A percentile compares a stretch with the other conserved stretches of the same genome.
These are phyloP conservation scores for Invenusta paracnida DNA, from an alignment of 2,888 invertebrate genomes.

Conservation along the genomic window DNA sequence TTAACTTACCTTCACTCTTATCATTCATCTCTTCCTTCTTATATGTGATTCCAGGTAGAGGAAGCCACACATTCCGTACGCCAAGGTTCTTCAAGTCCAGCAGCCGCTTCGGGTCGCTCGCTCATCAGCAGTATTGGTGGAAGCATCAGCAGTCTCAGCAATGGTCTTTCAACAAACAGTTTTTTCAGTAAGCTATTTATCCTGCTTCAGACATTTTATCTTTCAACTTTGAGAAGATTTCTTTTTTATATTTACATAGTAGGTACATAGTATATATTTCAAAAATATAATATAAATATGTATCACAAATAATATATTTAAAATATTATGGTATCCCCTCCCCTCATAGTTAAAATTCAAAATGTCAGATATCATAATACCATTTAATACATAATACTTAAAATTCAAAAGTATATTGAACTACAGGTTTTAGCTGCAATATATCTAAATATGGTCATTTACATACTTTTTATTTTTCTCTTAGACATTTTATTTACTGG, in stretches of 20 bases:
- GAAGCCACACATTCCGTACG: slow-evolving; percentile 55
- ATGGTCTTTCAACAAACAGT: slow-evolving; percentile 35
- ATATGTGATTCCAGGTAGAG: slow-evolving; percentile 48
- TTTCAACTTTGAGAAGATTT: not conserved
- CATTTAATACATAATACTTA: no score
- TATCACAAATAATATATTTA: not conserved
- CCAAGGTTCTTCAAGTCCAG: slow-evolving; percentile 48
- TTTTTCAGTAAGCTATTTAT: slow-evolving; percentile 14
- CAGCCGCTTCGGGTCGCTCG: slow-evolving; percentile 45
- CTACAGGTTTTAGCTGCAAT: no score
- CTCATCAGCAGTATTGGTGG: slow-evolving; percentile 51
- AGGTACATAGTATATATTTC: not conserved
- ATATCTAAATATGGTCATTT: no score
- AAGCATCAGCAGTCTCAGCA: slow-evolving; percentile 38
- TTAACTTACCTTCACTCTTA: no score
- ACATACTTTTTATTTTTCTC: no score
- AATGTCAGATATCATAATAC: no score
- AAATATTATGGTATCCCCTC: no score
- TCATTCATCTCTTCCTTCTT: not conserved
- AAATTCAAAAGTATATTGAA: no score
- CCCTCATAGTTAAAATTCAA: no score
- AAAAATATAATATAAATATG: not conserved
- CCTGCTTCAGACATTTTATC: not conserved
- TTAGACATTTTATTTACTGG: no score
- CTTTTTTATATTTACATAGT: not conserved